These are phyloP conservation scores for Camponotus fellah DNA, from an alignment of 2,888 invertebrate species.

Conservation along the genomic window DNA sequence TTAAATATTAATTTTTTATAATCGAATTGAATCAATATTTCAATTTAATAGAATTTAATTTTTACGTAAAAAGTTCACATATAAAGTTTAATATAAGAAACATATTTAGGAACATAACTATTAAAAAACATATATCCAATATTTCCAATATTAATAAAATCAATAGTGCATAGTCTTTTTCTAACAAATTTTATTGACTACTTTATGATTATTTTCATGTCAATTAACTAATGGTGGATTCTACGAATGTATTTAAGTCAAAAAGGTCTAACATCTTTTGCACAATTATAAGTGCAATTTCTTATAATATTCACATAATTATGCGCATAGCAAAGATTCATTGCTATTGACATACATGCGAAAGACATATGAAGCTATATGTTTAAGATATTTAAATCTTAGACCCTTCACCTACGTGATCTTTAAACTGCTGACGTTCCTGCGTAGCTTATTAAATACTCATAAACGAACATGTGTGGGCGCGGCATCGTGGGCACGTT, in stretches of 20 bases:
- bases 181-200: neutral
- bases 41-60: neutral
- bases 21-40: neutral
- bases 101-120: neutral
- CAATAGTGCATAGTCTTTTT: neutral
- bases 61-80: neutral
- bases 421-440: neutral
- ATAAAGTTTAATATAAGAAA: neutral
- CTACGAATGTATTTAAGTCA: too few species aligned
- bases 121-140: too few species aligned
- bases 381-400: neutral
- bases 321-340: neutral
- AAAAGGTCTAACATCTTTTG: neutral
- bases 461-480: slow-evolving; percentile 66
- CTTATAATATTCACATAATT: neutral
- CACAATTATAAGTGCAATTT: neutral
- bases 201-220: neutral
- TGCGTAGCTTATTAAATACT: slow-evolving; percentile 8
- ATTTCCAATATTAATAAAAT: neutral
- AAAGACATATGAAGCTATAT: neutral
- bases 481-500: slow-evolving; percentile 68
- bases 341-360: neutral
- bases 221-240: neutral
- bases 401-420: slow-evolving; percentile 24
- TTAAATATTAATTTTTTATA: neutral